Conservation (phyloP, 2,888 invertebrate species). For the Pyrocoelia pectoralis region DNA sequence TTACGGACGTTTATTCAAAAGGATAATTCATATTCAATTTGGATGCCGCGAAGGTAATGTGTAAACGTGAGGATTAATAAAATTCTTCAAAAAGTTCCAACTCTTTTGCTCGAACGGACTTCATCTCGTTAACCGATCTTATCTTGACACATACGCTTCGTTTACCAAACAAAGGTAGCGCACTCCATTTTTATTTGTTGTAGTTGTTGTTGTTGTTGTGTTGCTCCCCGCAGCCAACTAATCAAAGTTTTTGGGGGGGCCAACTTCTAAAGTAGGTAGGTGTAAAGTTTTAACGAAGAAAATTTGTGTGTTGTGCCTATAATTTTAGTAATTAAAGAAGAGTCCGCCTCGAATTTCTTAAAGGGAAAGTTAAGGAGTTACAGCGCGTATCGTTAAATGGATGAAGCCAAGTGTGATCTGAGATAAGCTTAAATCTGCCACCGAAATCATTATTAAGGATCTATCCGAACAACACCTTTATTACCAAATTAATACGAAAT, state of each 20-base stretch:
- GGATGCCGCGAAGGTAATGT: conserved; percentile 46
- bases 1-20: conserved; percentile 36
- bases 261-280: background rate
- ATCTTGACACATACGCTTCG: conserved; percentile 1
- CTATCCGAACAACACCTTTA: background rate
- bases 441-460: background rate
- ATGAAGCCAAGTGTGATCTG: background rate
- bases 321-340: conserved; percentile 1
- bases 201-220: too few relatives aligned
- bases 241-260: background rate
- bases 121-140: background rate
- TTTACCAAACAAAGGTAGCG: background rate
- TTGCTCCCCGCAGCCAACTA: background rate
- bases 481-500: background rate
- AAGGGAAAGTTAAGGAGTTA: background rate
- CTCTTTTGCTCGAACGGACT: background rate
- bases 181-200: background rate
- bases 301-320: conserved; percentile 1
- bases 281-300: background rate
- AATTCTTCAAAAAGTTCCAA: background rate
- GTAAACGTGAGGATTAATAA: conserved; percentile 43
- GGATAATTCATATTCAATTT: conserved; percentile 49
- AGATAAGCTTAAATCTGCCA: background rate
- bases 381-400: background rate
- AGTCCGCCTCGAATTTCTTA: background rate